These are phyloP conservation scores for Huso huso DNA, from an alignment of 2,797 vertebrate genomes.

Conservation along the genomic window DNA sequence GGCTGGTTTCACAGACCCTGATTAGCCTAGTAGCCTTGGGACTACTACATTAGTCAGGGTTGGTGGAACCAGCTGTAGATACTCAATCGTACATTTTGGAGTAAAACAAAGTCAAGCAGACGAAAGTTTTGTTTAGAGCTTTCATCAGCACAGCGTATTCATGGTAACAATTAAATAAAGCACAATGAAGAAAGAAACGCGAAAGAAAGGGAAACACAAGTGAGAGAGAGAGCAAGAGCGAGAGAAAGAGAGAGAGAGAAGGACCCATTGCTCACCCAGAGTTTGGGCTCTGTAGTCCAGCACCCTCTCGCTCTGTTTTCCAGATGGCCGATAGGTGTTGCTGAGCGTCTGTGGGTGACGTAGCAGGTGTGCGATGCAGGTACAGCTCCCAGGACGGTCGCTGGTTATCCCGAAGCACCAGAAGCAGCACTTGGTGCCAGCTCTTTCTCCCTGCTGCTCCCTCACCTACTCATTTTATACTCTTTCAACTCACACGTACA, in stretches of 20 bases:
- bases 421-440: slow-evolving; percentile 80
- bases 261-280: slow-evolving; percentile 67
- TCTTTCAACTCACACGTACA: slow-evolving; percentile 51
- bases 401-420: slow-evolving; percentile 53
- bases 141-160: too few species aligned
- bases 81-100: too few species aligned
- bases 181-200: slow-evolving; percentile 4
- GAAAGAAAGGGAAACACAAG: slow-evolving; percentile 2
- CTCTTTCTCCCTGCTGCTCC: slow-evolving; percentile 55
- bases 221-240: neutral
- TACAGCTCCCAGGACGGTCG: slow-evolving; percentile 22
- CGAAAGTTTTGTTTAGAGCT: too few species aligned
- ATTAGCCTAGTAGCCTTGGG: too few species aligned
- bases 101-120: too few species aligned
- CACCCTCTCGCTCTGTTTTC: slow-evolving; percentile 50
- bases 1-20: too few species aligned
- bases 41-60: too few species aligned
- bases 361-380: too few species aligned
- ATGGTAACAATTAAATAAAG: too few species aligned
- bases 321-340: slow-evolving; percentile 14
- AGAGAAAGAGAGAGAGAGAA: slow-evolving; percentile 4
- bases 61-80: too few species aligned
- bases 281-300: slow-evolving; percentile 87
- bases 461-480: slow-evolving; percentile 84
- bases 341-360: neutral